Evolutionary conservation across 2,888 invertebrate genomes (phyloP).

Genomic region (Dasysyrphus albostriatus): DNA sequence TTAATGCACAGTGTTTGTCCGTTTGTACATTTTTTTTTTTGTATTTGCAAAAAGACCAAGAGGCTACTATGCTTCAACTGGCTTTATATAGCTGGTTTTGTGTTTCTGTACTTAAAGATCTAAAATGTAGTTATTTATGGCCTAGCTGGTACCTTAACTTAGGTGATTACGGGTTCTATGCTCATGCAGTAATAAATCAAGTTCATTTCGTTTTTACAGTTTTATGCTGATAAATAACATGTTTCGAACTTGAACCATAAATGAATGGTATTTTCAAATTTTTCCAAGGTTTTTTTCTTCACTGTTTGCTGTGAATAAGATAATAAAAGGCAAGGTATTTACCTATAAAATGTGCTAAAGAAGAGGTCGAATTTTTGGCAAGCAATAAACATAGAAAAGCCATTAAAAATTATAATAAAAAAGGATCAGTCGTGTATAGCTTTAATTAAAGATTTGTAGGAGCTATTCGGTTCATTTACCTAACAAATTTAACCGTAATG

Average conservation of each 20-base stretch:
- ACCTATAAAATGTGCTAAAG: neutral
- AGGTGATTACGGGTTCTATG: conserved; percentile 73
- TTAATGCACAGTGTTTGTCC: conserved; percentile 33
- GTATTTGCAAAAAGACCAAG: conserved; percentile 31
- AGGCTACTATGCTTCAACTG: conserved; percentile 44
- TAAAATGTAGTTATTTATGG: conserved; percentile 71
- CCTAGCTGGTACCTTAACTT: conserved; percentile 64
- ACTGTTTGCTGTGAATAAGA: neutral
- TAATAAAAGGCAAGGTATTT: neutral
- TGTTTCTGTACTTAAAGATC: conserved; percentile 65
- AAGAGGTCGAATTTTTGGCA: conserved; percentile 1
- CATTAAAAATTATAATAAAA: conserved; percentile 2
- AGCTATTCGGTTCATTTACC: neutral
- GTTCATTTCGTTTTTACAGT: conserved; percentile 72
- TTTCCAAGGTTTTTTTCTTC: neutral
- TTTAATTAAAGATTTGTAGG: neutral
- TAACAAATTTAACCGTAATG: too few species aligned
- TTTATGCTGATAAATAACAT: conserved; percentile 75
- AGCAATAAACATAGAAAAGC: conserved; percentile 25
- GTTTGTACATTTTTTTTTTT: conserved; percentile 14
- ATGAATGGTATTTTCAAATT: conserved; percentile 49
- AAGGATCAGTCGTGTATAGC: neutral
- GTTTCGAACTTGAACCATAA: conserved; percentile 67
- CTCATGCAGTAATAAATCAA: conserved; percentile 71
- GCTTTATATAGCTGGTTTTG: conserved; percentile 1